Base-by-base conservation (phyloP, 2,797 vertebrate genomes). In the Gobio occitaniae region DNA sequence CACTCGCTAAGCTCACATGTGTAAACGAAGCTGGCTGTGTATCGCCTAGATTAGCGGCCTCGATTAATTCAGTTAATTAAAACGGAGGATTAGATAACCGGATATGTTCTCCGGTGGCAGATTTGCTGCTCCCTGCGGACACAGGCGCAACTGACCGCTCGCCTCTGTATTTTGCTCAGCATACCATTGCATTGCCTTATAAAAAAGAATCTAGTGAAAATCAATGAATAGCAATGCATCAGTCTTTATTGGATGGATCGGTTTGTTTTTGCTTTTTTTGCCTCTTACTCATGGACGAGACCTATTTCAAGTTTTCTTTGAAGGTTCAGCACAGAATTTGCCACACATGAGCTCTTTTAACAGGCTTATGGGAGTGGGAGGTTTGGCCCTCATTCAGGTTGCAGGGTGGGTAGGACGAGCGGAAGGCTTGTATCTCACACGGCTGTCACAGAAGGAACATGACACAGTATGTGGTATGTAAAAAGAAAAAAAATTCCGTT, bases 361-460 rank as follows among this genome's bases (percentile, higher is more conserved):
- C 86, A 90, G 88, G 89, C 86, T 90, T 89, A 88, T 84, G 75
- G 72, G 79, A 86, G 89, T 89, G 82, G 82, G 86, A 78, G 84
- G 70, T 80, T 90, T 86, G 84, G 87, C 75, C 79, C 86, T 75
- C 80, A 66, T 89, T 88, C 81, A 69, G 83, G 79, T 84, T 84
- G 74, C 65, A 83, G 47, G 85, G 86, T 82, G 52, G 85, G 63
- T 80, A 80, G 50, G 80, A 79, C 44, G 80, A 82, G 69, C 63
- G 81, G 56, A 36, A 75, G 77, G 59, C 75, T 59, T 59, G 70
- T 70, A 54, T 69, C 78, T 82, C 82, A 82, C 78, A 63, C 47
- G 61, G 56, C 52, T 81, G 66, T 75, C 71, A 79, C 47, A 50
- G 82, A 44, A 79, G 56, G 68, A 87, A 80, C 70, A 76, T 77